phyloP scores from a whole-genome alignment of 1,140 invertebrate genomes.

The Drosophila jambulina region DNA sequence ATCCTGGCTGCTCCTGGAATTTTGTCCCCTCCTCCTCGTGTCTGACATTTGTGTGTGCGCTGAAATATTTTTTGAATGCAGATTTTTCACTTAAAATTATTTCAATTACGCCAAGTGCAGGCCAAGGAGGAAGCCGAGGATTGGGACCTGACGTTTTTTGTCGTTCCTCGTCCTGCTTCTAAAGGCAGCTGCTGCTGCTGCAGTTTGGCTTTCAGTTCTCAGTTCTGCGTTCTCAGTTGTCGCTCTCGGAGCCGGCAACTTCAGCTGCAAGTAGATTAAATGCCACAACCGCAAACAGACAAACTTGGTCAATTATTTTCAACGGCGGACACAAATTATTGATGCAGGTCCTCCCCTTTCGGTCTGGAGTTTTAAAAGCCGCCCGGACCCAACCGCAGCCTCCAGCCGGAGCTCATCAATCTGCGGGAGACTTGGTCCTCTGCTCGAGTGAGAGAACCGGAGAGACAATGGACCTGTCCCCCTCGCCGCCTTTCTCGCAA shows the following conservation, averaged over 20 bases:
- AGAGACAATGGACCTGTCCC: constrained; percentile 66
- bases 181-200: constrained; percentile 50
- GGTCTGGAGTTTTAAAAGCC: constrained; percentile 21
- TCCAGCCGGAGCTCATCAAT: constrained; percentile 66
- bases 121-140: constrained; percentile 22
- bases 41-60: constrained; percentile 60
- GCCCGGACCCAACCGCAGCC: constrained; percentile 45
- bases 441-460: constrained; percentile 26
- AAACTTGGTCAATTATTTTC: constrained; percentile 84
- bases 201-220: constrained; percentile 65
- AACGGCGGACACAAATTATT: constrained; percentile 83
- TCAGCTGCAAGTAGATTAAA: constrained; percentile 80
- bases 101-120: constrained; percentile 79
- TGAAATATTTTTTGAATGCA: constrained; percentile 83
- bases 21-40: constrained; percentile 11
- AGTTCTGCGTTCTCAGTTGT: neutral
- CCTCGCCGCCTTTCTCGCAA: constrained; percentile 55
- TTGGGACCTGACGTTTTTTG: constrained; percentile 32
- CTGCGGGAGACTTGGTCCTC: constrained; percentile 51
- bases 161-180: constrained; percentile 32
- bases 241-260: constrained; percentile 18
- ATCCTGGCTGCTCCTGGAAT: constrained; percentile 43
- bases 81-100: constrained; percentile 84
- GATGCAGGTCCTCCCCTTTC: constrained; percentile 60
- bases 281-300: constrained; percentile 81